Conservation (phyloP, 2,888 invertebrate species). For the Ceraclea dissimilis region DNA sequence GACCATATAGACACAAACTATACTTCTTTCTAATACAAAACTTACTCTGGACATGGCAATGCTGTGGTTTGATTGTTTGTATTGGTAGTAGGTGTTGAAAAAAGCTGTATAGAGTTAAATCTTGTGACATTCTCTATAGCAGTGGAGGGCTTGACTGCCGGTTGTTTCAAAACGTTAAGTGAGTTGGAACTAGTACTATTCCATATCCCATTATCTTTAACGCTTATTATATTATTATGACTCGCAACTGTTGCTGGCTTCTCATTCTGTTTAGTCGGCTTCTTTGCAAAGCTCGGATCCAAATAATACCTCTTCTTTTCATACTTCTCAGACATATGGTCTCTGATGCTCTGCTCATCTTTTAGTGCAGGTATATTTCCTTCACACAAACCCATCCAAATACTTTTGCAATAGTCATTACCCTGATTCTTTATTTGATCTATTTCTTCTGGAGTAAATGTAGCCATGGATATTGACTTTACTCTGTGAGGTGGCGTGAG, state of each 20-base stretch:
- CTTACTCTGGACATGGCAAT: slow-evolving; percentile 37
- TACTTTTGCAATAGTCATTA: slow-evolving; percentile 87
- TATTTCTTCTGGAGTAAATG: slow-evolving; percentile 92
- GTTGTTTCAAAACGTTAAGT: background rate
- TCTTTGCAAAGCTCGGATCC: slow-evolving; percentile 11
- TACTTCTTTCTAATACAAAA: slow-evolving; percentile 21
- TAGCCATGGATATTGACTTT: slow-evolving; percentile 98
- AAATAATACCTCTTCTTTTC: slow-evolving; percentile 67
- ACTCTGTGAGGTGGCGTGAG: slow-evolving; percentile 96
- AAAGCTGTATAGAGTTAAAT: slow-evolving; percentile 3
- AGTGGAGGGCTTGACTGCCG: slow-evolving; percentile 27
- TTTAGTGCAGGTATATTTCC: slow-evolving; percentile 63
- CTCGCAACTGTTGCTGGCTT: slow-evolving; percentile 6
- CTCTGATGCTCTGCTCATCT: slow-evolving; percentile 85
- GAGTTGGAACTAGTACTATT: slow-evolving; percentile 1
- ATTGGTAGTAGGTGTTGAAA: slow-evolving; percentile 15
- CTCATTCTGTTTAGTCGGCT: slow-evolving; percentile 3
- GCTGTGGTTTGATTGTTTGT: slow-evolving; percentile 7
- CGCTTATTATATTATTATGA: background rate
- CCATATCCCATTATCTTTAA: slow-evolving; percentile 9
- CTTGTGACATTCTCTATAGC: slow-evolving; percentile 1
- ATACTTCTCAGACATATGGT: slow-evolving; percentile 92
- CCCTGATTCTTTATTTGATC: slow-evolving; percentile 84
- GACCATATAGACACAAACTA: too few relatives aligned
- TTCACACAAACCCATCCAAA: slow-evolving; percentile 90